A percentile compares a stretch with the other conserved stretches of the same genome.
Conservation (phyloP, 2,113 vertebrate genomes). For the Microcebus ravelobensis region DNA sequence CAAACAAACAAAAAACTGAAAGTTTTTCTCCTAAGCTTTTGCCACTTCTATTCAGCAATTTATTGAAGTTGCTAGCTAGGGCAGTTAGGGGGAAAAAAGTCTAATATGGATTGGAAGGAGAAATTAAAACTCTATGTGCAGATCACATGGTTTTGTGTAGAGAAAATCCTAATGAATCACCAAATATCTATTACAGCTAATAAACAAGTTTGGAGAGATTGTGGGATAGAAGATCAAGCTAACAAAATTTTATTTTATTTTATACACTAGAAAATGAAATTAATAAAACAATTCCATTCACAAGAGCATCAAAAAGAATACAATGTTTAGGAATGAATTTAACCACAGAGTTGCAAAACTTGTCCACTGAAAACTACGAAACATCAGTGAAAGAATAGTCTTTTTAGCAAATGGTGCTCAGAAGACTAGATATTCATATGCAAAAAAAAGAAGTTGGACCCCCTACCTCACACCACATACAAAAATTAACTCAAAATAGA, state of each 20-base stretch:
- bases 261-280: not conserved
- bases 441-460: not conserved
- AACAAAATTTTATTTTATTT: not conserved
- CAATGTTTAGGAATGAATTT: not conserved
- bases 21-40: not conserved
- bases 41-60: not conserved
- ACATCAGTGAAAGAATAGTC: not conserved
- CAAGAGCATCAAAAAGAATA: not conserved
- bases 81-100: not conserved
- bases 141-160: not conserved
- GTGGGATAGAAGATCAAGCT: not conserved
- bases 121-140: not conserved
- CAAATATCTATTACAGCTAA: not conserved
- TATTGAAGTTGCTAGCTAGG: not conserved
- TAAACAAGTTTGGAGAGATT: not conserved
- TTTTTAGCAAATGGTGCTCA: not conserved
- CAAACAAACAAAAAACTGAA: not conserved
- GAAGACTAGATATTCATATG: not conserved
- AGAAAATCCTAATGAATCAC: not conserved
- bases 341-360: not conserved
- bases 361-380: not conserved
- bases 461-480: not conserved
- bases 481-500: not conserved
- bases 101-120: not conserved
- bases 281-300: not conserved